Base-by-base conservation (phyloP, 2,113 vertebrate genomes). In the Gobiocypris rarus region DNA sequence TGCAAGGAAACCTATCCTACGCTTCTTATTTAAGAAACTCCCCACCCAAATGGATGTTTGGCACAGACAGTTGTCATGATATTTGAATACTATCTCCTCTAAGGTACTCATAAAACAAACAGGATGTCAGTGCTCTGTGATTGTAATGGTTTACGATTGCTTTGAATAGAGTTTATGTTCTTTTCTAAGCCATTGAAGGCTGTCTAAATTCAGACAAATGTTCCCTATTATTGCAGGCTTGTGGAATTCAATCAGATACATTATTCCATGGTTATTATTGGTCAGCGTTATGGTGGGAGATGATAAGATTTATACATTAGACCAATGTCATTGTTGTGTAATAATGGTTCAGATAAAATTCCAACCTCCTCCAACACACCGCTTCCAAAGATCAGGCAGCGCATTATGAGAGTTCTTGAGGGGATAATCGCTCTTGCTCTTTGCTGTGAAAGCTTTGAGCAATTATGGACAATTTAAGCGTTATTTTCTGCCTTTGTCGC, bases 361-460 rank as follows among this genome's bases (percentile, higher is more conserved):
- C 50, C 26, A 13, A 45, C 22, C 38, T 61, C 13, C 41, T 50
- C 19, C 14, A 22, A 11, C 28, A 5, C 19, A 56, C 67, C 6
- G 4, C 28, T 41, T 73, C 38, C 54, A 14, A 73, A 80, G 52
- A 85, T 28, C 48, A 69, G 10, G 31, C 19, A 9, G 15, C 22
- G 41, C 50, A 74, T 74, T 74, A 81, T 54, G 26, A 52, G 22
- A 38, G 28, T 38, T 74, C 54, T 80, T 19, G 14, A 34, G 65
- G 19, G 59, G 15, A 65, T 85, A 31, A 75, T 61, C 31, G 9
- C 34, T 52, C 28, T 76, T 48, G 34, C 38, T 28, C 63, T 79
- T 74, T 65, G 26, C 48, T 81, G 65, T 84, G 76, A 85, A 85
- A 85, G 84, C 15, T 79, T 84, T 79, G 28, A 85, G 34, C 69